Base-by-base conservation (phyloP, 2,797 vertebrate species). In the Synaphobranchus kaupii region DNA sequence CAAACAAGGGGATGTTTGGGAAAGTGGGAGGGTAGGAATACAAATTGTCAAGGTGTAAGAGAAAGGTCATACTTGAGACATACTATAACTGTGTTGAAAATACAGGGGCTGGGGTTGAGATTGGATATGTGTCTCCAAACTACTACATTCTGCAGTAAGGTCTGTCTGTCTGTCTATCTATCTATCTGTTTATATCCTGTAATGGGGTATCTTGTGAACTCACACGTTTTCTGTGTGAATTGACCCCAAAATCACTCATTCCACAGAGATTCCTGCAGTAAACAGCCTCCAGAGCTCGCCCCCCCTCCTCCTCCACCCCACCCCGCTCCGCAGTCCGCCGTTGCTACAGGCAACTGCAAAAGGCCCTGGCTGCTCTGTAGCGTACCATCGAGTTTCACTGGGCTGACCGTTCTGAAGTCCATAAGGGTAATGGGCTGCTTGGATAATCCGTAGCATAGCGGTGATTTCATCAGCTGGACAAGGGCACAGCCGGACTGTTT, bases 21-120 rank as follows among this genome's bases (percentile, higher is more conserved):
- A 22, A 15, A 13, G 68, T 10, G 5, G 17, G 52, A 91, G 87
- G 87, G 89, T 87, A 88, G 91, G 85, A 94, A 96, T 94, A 94
- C 92, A 94, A 95, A 95, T 94, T 76, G 90, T 90, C 88, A 90
- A 93, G 93, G 94, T 93, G 93, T 92, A 92, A 93, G 87, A 92
- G 91, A 94, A 92, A 95, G 93, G 94, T 95, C 94, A 94, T 86
- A 88, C 87, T 91, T 87, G 66, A 90, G 92, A 93, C 91, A 90
- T 91, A 92, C 92, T 93, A 86, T 84, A 91, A 92, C 93, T 93
- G 92, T 93, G 94, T 93, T 93, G 89, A 89, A 93, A 94, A 93
- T 90, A 93, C 93, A 90, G 84, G 84, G 63, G 60, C 48, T 89
- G 44, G 86, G 87, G 91, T 89, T 92, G 92, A 93, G 92, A 94